Evolutionary conservation across 1,140 invertebrate genomes (phyloP).

Genomic region (Sminthurinus signatus): DNA sequence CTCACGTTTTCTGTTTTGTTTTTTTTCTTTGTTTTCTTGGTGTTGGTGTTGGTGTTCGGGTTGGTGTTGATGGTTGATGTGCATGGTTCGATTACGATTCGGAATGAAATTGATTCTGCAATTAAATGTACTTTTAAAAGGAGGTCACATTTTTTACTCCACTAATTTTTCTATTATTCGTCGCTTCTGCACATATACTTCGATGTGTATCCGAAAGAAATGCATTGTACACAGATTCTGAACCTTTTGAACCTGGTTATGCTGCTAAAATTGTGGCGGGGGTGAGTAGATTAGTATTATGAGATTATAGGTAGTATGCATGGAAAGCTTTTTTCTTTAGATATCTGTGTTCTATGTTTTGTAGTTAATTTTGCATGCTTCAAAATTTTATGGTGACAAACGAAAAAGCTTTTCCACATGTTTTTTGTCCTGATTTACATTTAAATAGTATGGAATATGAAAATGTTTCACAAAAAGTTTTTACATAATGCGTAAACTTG

Average conservation of each 20-base stretch:
- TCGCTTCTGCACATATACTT: constrained; percentile 28
- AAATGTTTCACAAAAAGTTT: no score
- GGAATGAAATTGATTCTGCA: background rate
- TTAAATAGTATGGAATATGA: no score
- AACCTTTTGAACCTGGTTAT: constrained; percentile 32
- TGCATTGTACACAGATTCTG: constrained; percentile 5
- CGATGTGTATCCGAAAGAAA: constrained; percentile 17
- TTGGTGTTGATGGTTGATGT: no score
- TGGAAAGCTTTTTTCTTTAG: no score
- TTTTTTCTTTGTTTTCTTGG: constrained; percentile 23
- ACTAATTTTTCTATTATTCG: constrained; percentile 34
- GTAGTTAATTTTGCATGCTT: no score
- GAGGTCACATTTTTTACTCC: constrained; percentile 30
- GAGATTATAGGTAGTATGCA: no score
- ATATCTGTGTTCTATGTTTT: no score
- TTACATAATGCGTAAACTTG: no score
- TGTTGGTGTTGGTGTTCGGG: constrained; percentile 13
- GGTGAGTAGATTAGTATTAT: constrained; percentile 28
- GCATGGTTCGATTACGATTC: no score
- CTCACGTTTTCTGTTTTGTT: constrained; percentile 14
- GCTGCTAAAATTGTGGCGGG: constrained; percentile 38
- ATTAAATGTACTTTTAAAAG: constrained; percentile 7
- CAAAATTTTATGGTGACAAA: no score
- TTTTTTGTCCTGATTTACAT: no score
- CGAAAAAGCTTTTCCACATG: no score